Base-by-base conservation (phyloP, 2,797 vertebrate genomes). In the Semaprochilodus insignis region DNA sequence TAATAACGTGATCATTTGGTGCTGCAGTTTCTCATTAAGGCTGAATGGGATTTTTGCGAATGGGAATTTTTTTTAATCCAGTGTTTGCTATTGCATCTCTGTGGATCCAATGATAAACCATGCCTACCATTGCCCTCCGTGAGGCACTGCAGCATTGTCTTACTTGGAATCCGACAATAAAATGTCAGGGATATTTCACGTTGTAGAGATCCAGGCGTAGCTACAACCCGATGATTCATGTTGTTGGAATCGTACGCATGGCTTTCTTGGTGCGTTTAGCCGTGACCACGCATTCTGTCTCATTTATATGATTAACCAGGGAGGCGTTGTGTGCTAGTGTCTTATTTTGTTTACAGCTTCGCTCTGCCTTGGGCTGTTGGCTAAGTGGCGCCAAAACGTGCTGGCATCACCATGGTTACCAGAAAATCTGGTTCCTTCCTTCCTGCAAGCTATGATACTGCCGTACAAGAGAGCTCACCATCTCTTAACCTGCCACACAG, bases 371-470 rank as follows among this genome's bases (percentile, higher is more conserved):
- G n/a, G 62, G 80, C 67, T 86, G 44, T 74, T 79, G 81, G 36
- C 65, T 51, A 77, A 85, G 77, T 79, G 80, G 59, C 71, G 76
- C 67, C 81, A 84, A 83, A 84, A 85, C 62, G 62, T 83, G 81
- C 77, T 44, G 62, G 62, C 77, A 82, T 90, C 83, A 82, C 88
- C 85, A 90, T 90, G 87, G 88, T 85, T 88, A 91, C 88, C 48
- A 60, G 77, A 85, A 83, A 81, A 84, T 87, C 82, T 87, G 84
- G 85, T 90, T 86, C 75, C 82, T 79, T 84, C 78, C 66, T 34
- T n/a, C n/a, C n/a, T n/a, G 4, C 63, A 36, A 57, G 71, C 81
- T 83, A 75, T 40, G 69, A 23, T 69, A 62, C 77, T 70, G 81
- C 52, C 16, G 54, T 23, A n/a, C 25, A 59, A 4, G 44, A 59